Base-by-base conservation (phyloP, 92 coral and sea anemone species). In the Paramuricea clavata region DNA sequence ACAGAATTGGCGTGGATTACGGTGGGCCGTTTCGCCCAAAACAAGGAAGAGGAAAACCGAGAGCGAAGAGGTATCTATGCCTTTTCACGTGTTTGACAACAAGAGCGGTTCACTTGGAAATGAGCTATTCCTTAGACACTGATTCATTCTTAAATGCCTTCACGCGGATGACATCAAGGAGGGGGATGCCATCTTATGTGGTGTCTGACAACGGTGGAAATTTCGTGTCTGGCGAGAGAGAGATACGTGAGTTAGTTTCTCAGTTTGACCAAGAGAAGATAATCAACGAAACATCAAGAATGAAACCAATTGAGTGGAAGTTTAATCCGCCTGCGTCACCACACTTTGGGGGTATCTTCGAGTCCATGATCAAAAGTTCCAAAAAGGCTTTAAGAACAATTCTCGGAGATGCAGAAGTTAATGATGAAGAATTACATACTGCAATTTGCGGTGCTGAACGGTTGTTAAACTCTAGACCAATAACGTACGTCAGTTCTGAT, bases 401-500 rank as follows among this genome's bases (percentile, higher is more conserved):
- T 17, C 86, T 90, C 0, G 78, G 89, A 21, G 84, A 88, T 54
- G 85, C 90, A 12, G 82, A 88, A 32, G 21, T 50, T 7, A 50
- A 4, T 3, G 59, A 50, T 13, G 59, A 50, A 50, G 59, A 50
- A 16, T 19, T 78, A 43, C 92, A 85, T 30, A 89, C 88, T 33
- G 90, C 94, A 12, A 85, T 85, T 23, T 92, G 88, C 26, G 94
- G 90, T 26, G 88, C 92, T 0, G 85, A 92, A 68, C 49, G 69
- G 0, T 49, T 90, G 77, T 1, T 90, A 71, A 90, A 90, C 56
- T 86, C 90, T 17, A 15, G 90, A 62, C 87, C 83, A 56, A 74
- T 87, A 57, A 90, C 91, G 1, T 80, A 86, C 26, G 91, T 90
- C 28, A 82, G 93, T 64, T 27, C 93, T 5, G 91, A 90, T 76